Evolutionary conservation across 2,797 vertebrate species (phyloP).

Genomic region (Sebastes goodei): DNA sequence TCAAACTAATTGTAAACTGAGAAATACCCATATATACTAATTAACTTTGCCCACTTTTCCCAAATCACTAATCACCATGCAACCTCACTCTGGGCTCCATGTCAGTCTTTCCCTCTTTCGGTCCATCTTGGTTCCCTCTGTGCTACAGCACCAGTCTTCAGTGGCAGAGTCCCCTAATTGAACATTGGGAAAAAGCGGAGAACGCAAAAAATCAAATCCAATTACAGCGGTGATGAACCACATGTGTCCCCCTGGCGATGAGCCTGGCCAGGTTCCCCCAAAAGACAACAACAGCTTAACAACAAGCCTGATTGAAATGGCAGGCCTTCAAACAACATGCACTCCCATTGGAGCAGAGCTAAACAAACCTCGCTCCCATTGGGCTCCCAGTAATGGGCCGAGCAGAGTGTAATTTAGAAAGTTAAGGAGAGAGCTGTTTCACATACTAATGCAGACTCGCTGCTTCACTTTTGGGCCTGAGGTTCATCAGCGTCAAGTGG

Average conservation of each 20-base stretch:
- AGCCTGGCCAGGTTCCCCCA: slow-evolving; percentile 66
- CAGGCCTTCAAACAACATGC: slow-evolving; percentile 79
- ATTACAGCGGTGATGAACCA: slow-evolving; percentile 81
- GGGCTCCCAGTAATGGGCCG: slow-evolving; percentile 57
- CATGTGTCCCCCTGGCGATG: slow-evolving; percentile 69
- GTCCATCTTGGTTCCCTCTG: slow-evolving; percentile 35
- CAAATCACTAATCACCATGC: slow-evolving; percentile 55
- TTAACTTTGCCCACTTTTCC: slow-evolving; percentile 57
- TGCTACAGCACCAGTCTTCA: slow-evolving; percentile 16
- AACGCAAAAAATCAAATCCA: slow-evolving; percentile 80
- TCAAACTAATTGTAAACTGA: slow-evolving; percentile 54
- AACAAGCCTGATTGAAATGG: slow-evolving; percentile 82
- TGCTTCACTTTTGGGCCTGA: background rate
- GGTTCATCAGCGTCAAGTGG: background rate
- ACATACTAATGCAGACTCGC: slow-evolving; percentile 54
- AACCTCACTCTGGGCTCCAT: slow-evolving; percentile 38
- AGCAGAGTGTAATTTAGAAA: slow-evolving; percentile 66
- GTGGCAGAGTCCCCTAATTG: slow-evolving; percentile 69
- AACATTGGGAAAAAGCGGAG: slow-evolving; percentile 66
- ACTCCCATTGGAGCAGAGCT: slow-evolving; percentile 72
- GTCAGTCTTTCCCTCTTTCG: slow-evolving; percentile 22
- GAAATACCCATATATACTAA: slow-evolving; percentile 57
- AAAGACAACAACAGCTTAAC: slow-evolving; percentile 73
- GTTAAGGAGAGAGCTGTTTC: slow-evolving; percentile 44
- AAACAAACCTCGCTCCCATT: slow-evolving; percentile 73